Evolutionary conservation across 1,140 invertebrate genomes (phyloP).

Genomic region (Bombus haemorrhoidalis): DNA sequence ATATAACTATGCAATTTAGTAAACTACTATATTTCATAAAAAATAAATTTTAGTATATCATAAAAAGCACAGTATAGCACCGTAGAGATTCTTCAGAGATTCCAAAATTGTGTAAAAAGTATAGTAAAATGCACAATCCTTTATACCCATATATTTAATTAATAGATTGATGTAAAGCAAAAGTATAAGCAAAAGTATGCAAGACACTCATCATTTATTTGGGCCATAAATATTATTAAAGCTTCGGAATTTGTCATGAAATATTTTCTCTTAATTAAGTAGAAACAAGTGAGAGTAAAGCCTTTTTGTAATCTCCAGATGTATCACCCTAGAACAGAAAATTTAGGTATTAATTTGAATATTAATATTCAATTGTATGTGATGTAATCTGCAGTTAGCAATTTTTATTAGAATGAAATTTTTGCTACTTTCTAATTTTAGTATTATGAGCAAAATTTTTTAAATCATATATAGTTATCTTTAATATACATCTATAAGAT

Average conservation of each 20-base stretch:
- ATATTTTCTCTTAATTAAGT: slow-evolving; percentile 81
- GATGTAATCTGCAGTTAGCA: too few relatives aligned
- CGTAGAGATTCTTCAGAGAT: not conserved
- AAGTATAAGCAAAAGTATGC: not conserved
- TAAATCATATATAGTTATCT: too few relatives aligned
- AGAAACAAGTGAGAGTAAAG: slow-evolving; percentile 90
- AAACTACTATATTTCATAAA: slow-evolving; percentile 25
- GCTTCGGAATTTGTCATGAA: not conserved
- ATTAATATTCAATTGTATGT: not conserved
- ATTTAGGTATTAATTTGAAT: not conserved
- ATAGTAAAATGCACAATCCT: not conserved
- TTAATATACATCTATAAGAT: too few relatives aligned
- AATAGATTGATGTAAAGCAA: slow-evolving; percentile 5
- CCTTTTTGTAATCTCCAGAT: slow-evolving; percentile 95
- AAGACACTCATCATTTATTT: not conserved
- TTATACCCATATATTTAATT: not conserved
- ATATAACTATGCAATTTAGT: slow-evolving; percentile 19
- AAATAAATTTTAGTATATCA: slow-evolving; percentile 37
- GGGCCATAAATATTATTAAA: not conserved
- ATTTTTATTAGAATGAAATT: too few relatives aligned
- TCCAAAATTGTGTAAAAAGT: slow-evolving; percentile 14
- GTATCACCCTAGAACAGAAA: slow-evolving; percentile 90
- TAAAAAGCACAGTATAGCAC: slow-evolving; percentile 12
- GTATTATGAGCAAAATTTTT: too few relatives aligned
- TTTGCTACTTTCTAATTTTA: too few relatives aligned